Base-by-base conservation (phyloP, 2,113 vertebrate species). In the Tenrec ecaudatus region DNA sequence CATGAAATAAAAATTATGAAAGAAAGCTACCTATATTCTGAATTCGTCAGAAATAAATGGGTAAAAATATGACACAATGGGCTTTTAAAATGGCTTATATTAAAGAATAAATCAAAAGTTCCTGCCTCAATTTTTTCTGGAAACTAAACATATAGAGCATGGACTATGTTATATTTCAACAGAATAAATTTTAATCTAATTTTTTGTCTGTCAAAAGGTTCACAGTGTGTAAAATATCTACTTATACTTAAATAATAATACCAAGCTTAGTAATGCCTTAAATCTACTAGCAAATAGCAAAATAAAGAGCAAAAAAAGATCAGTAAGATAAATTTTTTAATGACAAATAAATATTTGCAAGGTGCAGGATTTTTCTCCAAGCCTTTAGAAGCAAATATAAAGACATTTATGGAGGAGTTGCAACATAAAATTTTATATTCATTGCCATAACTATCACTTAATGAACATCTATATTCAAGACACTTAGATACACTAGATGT, bases 211-310 rank as follows among this genome's bases (percentile, higher is more conserved):
- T 22, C 60, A 62, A 9, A 73, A 36, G 14, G 53, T 53, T 20
- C 27, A 36, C 78, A 75, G 8, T 38, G 27, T 36, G 4, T 15
- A 71, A 90, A 79, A 57, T 53, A 73, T 40, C 3, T 12, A 79
- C 82, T 22, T 83, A 36, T 87, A 25, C 27, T 53, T 60, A 31
- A 90, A 14, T 73, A 3, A 22, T 75, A 79, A 43, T 73, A 86
- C 43, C 7, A 25, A 83, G 9, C 15, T 14, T 75, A 88, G 77
- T 1, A 95, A 83, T 40, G 23, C 85, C n/a, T 87, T 3, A 77
- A 94, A 92, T 95, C 91, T 95, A 75, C n/a, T n/a, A 79, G 6
- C 7, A 22, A 95, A 93, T 0, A 20, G 69, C 47, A 25, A 84
- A 73, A 62, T 95, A 93, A 7, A 0, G 84, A 82, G 89, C 68